phyloP scores from a whole-genome alignment of 2,113 vertebrate genomes.

The Charadrius vociferus region DNA sequence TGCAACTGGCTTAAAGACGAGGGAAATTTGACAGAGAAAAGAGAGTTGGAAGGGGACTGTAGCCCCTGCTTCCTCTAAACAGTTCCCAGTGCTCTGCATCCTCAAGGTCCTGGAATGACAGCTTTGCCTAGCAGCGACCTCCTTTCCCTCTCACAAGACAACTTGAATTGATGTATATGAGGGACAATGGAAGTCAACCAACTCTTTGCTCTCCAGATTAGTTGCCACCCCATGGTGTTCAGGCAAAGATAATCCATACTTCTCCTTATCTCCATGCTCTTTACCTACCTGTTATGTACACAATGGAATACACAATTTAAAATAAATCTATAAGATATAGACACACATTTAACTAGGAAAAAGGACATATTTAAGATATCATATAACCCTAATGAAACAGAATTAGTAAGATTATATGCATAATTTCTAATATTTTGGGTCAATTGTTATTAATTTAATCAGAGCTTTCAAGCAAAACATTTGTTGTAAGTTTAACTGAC shows the following conservation, averaged over 20 bases:
- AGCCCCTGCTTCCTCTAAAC: accelerated
- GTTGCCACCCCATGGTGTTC: background rate
- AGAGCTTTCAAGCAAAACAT: background rate
- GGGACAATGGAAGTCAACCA: background rate
- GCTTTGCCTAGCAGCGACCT: background rate
- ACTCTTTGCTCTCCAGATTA: background rate
- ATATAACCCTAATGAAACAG: background rate
- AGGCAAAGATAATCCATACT: background rate
- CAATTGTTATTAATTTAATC: background rate
- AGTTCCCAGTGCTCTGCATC: background rate
- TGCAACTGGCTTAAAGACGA: background rate
- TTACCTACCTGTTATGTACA: background rate
- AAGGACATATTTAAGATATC: background rate
- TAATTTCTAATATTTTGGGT: background rate
- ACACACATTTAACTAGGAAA: background rate
- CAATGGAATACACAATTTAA: background rate
- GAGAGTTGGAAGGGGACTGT: background rate
- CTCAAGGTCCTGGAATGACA: background rate
- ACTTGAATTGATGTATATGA: background rate
- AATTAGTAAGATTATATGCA: background rate
- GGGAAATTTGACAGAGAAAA: background rate
- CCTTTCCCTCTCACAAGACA: background rate
- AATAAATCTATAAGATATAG: background rate
- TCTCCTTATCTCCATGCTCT: background rate
- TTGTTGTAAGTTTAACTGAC: background rate